Percentiles rank a stretch among this genome's conserved stretches.
Conservation (phyloP, 2,888 invertebrate genomes). For the Apamea monoglypha region DNA sequence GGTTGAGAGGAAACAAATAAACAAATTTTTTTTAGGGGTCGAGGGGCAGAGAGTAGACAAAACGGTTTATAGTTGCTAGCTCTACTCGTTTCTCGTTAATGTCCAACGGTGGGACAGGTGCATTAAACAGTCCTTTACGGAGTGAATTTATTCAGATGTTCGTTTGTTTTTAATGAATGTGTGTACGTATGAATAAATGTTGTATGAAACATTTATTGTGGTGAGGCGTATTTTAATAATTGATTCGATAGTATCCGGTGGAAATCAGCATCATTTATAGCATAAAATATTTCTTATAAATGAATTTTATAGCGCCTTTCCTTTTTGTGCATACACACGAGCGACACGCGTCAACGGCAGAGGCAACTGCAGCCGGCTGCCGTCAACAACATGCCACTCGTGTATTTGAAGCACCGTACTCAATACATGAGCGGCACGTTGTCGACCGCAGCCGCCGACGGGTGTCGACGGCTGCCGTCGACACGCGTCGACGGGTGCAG, state of each 20-base stretch:
- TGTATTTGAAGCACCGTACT: too few species aligned
- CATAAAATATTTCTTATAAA: background rate
- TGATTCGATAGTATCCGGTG: background rate
- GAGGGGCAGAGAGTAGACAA: background rate
- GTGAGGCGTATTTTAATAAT: conserved; percentile 16
- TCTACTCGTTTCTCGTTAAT: background rate
- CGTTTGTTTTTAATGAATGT: conserved; percentile 3
- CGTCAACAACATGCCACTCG: too few species aligned
- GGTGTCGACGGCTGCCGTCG: too few species aligned
- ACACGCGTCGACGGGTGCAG: too few species aligned
- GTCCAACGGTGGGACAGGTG: background rate
- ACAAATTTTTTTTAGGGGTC: background rate
- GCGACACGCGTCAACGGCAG: too few species aligned
- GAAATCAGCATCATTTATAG: background rate
- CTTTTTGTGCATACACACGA: too few species aligned
- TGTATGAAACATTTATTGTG: conserved; percentile 6
- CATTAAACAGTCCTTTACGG: background rate
- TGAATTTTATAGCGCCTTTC: background rate
- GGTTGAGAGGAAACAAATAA: background rate
- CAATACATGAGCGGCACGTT: too few species aligned
- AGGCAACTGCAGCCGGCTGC: too few species aligned
- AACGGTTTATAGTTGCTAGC: background rate
- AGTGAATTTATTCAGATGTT: conserved; percentile 1
- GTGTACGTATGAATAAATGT: background rate
- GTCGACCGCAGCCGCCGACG: too few species aligned